phyloP scores from a whole-genome alignment of 2,113 vertebrate species.

The Plotosus lineatus region DNA sequence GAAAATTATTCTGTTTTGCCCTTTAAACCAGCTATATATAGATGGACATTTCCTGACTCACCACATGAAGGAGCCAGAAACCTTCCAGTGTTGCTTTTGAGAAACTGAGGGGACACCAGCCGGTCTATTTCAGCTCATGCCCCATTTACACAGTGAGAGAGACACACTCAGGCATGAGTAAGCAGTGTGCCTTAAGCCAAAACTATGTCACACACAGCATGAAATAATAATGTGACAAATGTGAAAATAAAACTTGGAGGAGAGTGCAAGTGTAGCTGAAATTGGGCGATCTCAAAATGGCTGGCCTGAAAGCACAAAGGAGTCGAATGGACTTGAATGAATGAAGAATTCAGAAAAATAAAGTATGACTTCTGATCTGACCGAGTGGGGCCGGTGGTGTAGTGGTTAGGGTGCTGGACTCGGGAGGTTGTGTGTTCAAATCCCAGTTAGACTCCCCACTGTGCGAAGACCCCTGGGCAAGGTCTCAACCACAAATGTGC shows the following conservation, averaged over 20 bases:
- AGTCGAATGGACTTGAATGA: no score
- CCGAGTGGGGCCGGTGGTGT: no score
- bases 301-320: neutral
- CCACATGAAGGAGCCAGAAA: constrained; percentile 42
- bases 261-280: neutral
- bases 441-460: no score
- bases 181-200: neutral
- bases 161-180: neutral
- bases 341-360: no score
- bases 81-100: neutral
- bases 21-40: neutral
- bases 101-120: neutral
- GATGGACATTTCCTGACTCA: neutral
- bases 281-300: neutral
- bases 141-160: neutral
- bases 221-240: constrained; percentile 20
- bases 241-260: neutral
- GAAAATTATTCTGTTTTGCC: neutral
- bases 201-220: constrained; percentile 5
- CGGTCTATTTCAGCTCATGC: neutral
- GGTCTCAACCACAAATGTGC: no score
- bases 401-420: no score
- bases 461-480: no score
- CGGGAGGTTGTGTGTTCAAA: no score
- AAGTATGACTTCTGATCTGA: no score